These are phyloP conservation scores for Cataglyphis rosenhaueri DNA, from an alignment of 2,888 invertebrate species.

Conservation along the genomic window DNA sequence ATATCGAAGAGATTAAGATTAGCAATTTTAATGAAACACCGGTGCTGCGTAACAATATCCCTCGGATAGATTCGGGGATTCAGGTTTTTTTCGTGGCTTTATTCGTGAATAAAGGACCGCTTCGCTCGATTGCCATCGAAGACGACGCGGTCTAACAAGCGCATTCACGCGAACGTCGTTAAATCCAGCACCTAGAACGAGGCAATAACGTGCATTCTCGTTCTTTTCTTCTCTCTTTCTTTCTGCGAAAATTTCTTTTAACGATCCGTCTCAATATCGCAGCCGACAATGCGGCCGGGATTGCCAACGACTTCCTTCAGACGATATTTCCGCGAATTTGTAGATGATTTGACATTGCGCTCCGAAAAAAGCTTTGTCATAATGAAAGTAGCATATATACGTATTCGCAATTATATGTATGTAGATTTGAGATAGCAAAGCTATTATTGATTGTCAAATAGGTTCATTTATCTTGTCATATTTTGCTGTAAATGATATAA, in stretches of 20 bases:
- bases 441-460: not conserved
- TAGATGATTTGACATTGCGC: constrained; percentile 40
- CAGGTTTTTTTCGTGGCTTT: not conserved
- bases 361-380: constrained; percentile 36
- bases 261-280: constrained; percentile 66
- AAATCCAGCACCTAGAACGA: constrained; percentile 63
- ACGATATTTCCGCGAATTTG: constrained; percentile 63
- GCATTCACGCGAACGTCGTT: constrained; percentile 69
- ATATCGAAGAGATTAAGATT: not conserved
- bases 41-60: not conserved
- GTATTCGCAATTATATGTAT: too few relatives aligned
- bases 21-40: not conserved
- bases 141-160: constrained; percentile 66
- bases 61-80: not conserved
- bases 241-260: constrained; percentile 66
- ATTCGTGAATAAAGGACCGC: not conserved
- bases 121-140: constrained; percentile 41
- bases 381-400: not conserved
- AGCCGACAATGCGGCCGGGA: constrained; percentile 72
- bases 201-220: constrained; percentile 71
- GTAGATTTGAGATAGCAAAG: not conserved
- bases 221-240: constrained; percentile 34
- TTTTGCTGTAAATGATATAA: not conserved
- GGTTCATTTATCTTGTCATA: not conserved
- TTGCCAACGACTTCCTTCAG: constrained; percentile 73